phyloP scores from a whole-genome alignment of 1,140 invertebrate genomes.

The Asbolus verrucosus region DNA sequence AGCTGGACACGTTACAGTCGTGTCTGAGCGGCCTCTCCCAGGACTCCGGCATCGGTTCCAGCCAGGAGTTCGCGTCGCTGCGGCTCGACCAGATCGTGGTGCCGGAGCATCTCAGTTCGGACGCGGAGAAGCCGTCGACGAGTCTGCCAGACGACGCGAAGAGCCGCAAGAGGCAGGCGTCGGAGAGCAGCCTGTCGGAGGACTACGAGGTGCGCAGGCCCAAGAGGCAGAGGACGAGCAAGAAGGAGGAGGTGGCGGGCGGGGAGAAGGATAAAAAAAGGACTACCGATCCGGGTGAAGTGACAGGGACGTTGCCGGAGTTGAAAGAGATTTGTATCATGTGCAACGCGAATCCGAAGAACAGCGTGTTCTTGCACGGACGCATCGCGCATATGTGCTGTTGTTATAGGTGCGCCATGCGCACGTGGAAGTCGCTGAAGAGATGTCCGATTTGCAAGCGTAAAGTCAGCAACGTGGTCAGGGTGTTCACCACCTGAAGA shows the following conservation, averaged over 20 bases:
- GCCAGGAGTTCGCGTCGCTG: constrained; percentile 56
- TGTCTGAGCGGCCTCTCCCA: constrained; percentile 57
- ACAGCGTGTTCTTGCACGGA: constrained; percentile 75
- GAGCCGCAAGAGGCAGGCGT: constrained; percentile 52
- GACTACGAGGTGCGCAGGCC: constrained; percentile 53
- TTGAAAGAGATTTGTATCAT: constrained; percentile 69
- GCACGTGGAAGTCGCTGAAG: constrained; percentile 72
- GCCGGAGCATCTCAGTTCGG: constrained; percentile 41
- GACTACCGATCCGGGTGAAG: background rate
- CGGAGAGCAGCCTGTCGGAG: constrained; percentile 56
- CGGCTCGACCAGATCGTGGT: constrained; percentile 58
- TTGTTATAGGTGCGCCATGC: constrained; percentile 76
- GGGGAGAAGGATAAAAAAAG: background rate
- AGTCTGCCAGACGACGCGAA: constrained; percentile 28
- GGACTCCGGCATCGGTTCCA: constrained; percentile 58
- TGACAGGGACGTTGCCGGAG: constrained; percentile 26
- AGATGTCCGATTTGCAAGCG: constrained; percentile 76
- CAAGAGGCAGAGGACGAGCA: constrained; percentile 33
- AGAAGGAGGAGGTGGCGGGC: constrained; percentile 12
- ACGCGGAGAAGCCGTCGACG: constrained; percentile 9
- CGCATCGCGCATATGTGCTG: constrained; percentile 74
- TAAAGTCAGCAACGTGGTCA: constrained; percentile 74
- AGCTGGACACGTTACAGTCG: constrained; percentile 56
- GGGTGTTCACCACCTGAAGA: constrained; percentile 64
- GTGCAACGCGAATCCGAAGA: constrained; percentile 71